Evolutionary conservation across 2,888 invertebrate species (phyloP), one percentile per base, ranked within the genome.

Genomic region (Netelia fuscicornis): DNA sequence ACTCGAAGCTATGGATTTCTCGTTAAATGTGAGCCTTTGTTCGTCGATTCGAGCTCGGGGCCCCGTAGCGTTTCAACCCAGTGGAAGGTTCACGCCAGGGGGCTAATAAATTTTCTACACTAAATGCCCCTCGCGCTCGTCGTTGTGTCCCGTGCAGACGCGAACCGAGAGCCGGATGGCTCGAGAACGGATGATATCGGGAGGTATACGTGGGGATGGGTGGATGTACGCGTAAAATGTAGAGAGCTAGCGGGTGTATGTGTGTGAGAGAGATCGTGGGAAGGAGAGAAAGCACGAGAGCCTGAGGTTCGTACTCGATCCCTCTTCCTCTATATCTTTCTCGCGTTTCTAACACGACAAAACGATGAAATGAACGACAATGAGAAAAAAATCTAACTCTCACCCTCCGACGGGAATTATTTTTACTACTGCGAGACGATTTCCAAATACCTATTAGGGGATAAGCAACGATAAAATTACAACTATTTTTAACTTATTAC

Each of bases 61-160:
- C 10, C 9, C 68, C 30, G n/a, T 9, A 20, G 72, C 77, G 56
- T 71, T 67, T 65, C 48, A 74, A n/a, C 11, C 68, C 58, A 23
- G 48, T 48, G 44, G 72, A 58, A 58, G 58, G 81, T 76, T 71
- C 84, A 79, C 81, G 79, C 84, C 79, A 79, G 75, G 65, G 72
- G 76, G 84, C 79, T 83, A 84, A 86, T 87, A 87, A 87, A 87
- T 87, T 87, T 86, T 86, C 86, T 67, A 84, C 84, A 80, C 84
- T 81, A 78, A 83, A 86, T 84, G 87, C 83, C 82, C 37, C 76
- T 77, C 56, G 76, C 81, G 74, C 67, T 23, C 62, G 71, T 78
- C 62, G 67, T 68, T 83, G 77, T 80, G 84, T 86, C 83, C 81
- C 62, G 52, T 75, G 84, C 85, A 86, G 86, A 79, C 72, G 81